Evolutionary conservation across 2,888 invertebrate genomes (phyloP).

Genomic region (Lasius platythorax): DNA sequence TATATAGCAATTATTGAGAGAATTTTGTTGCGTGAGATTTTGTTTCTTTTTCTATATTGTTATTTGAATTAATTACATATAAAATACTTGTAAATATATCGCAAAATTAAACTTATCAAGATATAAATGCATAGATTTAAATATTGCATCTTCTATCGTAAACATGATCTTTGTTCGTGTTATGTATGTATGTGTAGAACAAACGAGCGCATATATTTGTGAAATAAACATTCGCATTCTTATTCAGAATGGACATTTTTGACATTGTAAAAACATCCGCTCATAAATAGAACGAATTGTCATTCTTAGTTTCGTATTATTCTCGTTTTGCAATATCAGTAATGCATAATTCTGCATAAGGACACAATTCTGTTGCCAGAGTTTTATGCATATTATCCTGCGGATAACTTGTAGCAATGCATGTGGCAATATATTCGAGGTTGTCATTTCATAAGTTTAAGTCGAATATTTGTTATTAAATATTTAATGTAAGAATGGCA

Average conservation of each 20-base stretch:
- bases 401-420: background rate
- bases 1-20: too few relatives aligned
- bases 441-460: background rate
- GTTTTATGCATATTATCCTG: background rate
- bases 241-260: constrained; percentile 13
- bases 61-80: constrained; percentile 6
- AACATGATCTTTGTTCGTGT: background rate
- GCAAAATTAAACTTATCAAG: background rate
- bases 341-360: constrained; percentile 11
- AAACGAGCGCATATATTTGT: background rate
- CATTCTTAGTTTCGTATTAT: background rate
- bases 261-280: background rate
- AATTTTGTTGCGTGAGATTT: background rate
- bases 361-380: background rate
- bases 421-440: background rate
- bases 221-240: background rate
- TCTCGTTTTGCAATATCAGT: background rate
- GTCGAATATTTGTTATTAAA: background rate
- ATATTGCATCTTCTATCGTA: background rate
- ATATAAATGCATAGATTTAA: background rate
- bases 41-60: background rate
- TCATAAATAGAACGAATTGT: background rate
- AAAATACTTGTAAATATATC: background rate
- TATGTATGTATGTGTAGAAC: constrained; percentile 11
- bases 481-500: constrained; percentile 49